These are phyloP conservation scores for Chelon auratus DNA, from an alignment of 2,797 vertebrate genomes.

Conservation along the genomic window DNA sequence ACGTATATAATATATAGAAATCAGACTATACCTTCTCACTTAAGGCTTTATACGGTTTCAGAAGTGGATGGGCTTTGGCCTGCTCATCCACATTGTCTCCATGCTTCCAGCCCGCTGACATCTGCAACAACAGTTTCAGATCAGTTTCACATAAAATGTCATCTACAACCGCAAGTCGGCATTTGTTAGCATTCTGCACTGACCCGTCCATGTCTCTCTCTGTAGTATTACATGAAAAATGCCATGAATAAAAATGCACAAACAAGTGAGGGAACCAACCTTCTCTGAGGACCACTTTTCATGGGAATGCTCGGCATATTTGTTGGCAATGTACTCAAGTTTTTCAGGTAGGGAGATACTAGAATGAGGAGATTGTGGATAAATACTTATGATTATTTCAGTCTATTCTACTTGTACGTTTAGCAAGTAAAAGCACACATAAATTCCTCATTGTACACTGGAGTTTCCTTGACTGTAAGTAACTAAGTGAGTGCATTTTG, in stretches of 20 bases:
- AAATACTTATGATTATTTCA: neutral
- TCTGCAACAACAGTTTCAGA: constrained; percentile 78
- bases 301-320: constrained; percentile 96
- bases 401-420: neutral
- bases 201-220: neutral
- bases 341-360: constrained; percentile 98
- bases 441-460: neutral
- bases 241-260: neutral
- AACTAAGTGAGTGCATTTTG: neutral
- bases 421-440: neutral
- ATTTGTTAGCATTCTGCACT: neutral
- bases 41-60: constrained; percentile 94
- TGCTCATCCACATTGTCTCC: constrained; percentile 93
- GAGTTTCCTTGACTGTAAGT: neutral
- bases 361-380: constrained; percentile 45
- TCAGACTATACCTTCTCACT: constrained; percentile 92
- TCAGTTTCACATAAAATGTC: neutral
- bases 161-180: neutral
- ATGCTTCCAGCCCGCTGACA: constrained; percentile 92
- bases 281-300: constrained; percentile 98
- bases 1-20: too few species aligned
- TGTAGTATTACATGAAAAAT: neutral
- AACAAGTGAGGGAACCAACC: constrained; percentile 77
- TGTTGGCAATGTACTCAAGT: constrained; percentile 95
- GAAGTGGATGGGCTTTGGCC: constrained; percentile 92